phyloP scores from a whole-genome alignment of 1,140 invertebrate species.

The Chelonus insularis region DNA sequence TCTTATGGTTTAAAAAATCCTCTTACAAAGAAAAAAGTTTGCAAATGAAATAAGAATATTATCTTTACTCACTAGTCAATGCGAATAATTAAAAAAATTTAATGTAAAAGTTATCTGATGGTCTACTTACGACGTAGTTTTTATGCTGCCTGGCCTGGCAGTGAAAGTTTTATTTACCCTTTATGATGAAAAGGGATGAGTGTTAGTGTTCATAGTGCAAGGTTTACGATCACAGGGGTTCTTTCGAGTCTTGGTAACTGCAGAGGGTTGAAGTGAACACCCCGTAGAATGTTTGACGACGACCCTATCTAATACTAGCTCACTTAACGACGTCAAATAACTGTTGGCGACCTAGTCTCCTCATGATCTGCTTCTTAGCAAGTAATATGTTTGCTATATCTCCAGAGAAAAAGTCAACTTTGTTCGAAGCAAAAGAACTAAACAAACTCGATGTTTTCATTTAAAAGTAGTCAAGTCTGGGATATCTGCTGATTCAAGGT shows the following conservation, averaged over 20 bases:
- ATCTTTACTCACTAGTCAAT: no score
- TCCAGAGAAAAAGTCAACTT: background rate
- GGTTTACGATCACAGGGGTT: conserved; percentile 1
- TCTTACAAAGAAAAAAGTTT: no score
- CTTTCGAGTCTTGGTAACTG: background rate
- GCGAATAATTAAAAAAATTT: no score
- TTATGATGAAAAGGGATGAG: background rate
- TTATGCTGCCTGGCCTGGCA: background rate
- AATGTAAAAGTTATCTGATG: background rate
- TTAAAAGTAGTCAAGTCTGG: no score
- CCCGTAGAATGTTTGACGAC: conserved; percentile 2
- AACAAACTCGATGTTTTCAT: no score
- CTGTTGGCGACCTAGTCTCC: background rate
- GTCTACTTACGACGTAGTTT: background rate
- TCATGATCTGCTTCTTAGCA: background rate
- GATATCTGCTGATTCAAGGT: no score
- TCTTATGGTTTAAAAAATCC: no score
- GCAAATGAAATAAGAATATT: no score
- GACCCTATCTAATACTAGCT: background rate
- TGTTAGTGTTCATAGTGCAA: conserved; percentile 2
- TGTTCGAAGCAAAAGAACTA: no score
- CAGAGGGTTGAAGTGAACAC: background rate
- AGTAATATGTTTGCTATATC: background rate
- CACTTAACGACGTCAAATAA: background rate
- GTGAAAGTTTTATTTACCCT: background rate